These are phyloP conservation scores for Campoplex nolae DNA, from an alignment of 2,888 invertebrate genomes.

Conservation along the genomic window DNA sequence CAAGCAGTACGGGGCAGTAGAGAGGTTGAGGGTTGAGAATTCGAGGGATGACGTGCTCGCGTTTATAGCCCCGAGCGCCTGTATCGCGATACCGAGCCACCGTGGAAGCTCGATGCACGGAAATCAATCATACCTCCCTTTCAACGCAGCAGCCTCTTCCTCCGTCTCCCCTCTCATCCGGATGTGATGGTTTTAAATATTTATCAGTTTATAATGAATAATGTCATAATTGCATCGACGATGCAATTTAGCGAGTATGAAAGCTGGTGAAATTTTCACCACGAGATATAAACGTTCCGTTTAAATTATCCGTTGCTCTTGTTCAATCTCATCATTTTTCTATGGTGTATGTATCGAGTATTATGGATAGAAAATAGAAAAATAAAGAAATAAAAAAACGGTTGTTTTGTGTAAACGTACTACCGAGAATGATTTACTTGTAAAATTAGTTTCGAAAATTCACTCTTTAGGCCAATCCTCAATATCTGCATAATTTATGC, in stretches of 20 bases:
- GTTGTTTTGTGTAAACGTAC: background rate
- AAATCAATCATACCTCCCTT: constrained; percentile 75
- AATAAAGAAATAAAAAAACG: background rate
- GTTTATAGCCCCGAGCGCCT: constrained; percentile 35
- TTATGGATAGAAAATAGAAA: background rate
- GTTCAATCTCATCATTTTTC: background rate
- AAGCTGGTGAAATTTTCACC: constrained; percentile 50
- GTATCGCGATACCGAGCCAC: constrained; percentile 31
- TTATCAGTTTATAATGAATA: constrained; percentile 78
- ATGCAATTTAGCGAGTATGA: constrained; percentile 34
- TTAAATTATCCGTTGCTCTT: background rate
- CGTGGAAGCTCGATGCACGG: constrained; percentile 67
- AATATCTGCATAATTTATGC: background rate
- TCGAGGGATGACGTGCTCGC: constrained; percentile 47
- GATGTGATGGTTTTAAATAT: constrained; percentile 75
- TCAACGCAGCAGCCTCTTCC: background rate
- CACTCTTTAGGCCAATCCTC: background rate
- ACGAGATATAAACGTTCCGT: constrained; percentile 3
- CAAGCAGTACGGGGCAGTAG: constrained; percentile 40
- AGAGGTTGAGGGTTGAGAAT: constrained; percentile 25
- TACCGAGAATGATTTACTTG: background rate
- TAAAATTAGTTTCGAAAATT: background rate
- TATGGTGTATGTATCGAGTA: background rate
- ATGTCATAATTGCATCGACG: constrained; percentile 67
- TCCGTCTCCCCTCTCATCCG: constrained; percentile 13